These are phyloP conservation scores for Chaetophractus vellerosus DNA, from an alignment of 2,797 vertebrate genomes.

Conservation along the genomic window DNA sequence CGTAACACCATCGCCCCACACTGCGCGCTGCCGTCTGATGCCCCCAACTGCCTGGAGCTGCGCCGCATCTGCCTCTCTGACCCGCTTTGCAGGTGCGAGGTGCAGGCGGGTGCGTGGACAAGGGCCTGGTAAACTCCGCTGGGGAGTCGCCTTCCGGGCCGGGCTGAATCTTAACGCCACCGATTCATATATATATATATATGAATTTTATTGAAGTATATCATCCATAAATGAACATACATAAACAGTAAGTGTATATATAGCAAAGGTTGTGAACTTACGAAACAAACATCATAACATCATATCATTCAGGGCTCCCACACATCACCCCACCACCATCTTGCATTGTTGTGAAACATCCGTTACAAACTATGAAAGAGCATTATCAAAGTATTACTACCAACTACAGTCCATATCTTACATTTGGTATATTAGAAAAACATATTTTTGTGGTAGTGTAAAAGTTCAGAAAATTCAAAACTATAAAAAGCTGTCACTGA, in stretches of 20 bases:
- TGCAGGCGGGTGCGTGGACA: not conserved
- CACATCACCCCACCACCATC: too few species aligned
- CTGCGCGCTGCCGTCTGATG: slow-evolving; percentile 94
- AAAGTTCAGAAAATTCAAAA: slow-evolving; percentile 48
- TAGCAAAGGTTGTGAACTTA: too few species aligned
- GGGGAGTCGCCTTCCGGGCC: not conserved
- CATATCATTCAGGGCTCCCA: too few species aligned
- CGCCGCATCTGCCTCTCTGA: slow-evolving; percentile 93
- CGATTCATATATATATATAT: too few species aligned
- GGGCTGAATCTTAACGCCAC: not conserved
- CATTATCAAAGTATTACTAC: too few species aligned
- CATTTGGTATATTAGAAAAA: not conserved
- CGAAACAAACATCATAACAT: too few species aligned
- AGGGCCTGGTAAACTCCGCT: fast-evolving
- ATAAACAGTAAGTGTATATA: too few species aligned
- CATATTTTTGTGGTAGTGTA: not conserved
- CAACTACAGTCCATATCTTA: too few species aligned
- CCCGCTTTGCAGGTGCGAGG: slow-evolving; percentile 95
- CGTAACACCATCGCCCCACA: slow-evolving; percentile 97
- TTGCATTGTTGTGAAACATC: too few species aligned
- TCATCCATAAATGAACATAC: too few species aligned
- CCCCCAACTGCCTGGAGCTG: slow-evolving; percentile 95
- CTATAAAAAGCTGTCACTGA: not conserved
- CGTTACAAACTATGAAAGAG: too few species aligned
- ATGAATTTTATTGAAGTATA: too few species aligned